These are phyloP conservation scores for Syrphus vitripennis DNA, from an alignment of 2,888 invertebrate species.

Conservation along the genomic window DNA sequence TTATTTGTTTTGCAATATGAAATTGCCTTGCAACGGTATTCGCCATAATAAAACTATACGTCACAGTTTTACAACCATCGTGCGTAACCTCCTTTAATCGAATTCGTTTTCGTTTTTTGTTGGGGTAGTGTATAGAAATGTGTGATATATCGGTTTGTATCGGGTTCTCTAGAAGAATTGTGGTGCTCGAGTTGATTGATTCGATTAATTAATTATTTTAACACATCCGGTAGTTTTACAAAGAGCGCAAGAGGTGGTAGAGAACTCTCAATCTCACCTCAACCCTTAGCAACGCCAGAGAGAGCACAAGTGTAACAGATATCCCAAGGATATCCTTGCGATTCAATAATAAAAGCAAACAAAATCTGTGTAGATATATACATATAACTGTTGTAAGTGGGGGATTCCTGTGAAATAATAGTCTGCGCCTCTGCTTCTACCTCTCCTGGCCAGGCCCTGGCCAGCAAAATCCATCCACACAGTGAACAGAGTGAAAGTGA, in stretches of 20 bases:
- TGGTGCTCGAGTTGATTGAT: conserved; percentile 38
- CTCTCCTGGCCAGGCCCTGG: background rate
- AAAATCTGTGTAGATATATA: conserved; percentile 14
- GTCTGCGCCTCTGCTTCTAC: background rate
- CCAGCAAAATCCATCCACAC: background rate
- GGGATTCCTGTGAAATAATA: conserved; percentile 23
- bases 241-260: background rate
- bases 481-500: conserved; percentile 30
- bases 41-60: conserved; percentile 17
- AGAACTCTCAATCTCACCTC: conserved; percentile 13
- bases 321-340: conserved; percentile 27
- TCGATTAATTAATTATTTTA: conserved; percentile 32
- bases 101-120: background rate
- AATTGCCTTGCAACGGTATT: conserved; percentile 25
- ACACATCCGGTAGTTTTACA: background rate
- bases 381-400: conserved; percentile 9
- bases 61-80: conserved; percentile 32
- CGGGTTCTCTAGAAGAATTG: conserved; percentile 6
- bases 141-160: background rate
- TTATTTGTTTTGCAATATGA: conserved; percentile 47
- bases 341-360: conserved; percentile 9
- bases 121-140: background rate
- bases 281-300: conserved; percentile 15
- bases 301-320: conserved; percentile 22
- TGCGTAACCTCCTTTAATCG: background rate